Evolutionary conservation across 2,113 vertebrate genomes (phyloP).

Genomic region (Scopus umbretta): DNA sequence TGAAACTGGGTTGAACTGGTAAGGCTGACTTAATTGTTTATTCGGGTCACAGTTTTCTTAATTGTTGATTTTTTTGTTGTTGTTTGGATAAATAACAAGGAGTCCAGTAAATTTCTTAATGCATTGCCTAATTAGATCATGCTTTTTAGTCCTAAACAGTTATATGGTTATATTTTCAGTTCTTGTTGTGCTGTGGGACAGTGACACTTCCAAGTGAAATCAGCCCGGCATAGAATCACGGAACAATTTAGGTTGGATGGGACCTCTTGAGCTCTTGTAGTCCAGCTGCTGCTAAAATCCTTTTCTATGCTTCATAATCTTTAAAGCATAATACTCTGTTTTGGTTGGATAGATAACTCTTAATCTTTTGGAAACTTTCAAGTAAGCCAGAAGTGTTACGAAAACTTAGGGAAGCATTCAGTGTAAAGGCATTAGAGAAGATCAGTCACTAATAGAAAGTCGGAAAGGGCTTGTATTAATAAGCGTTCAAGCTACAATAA

Average conservation of each 20-base stretch:
- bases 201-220: background rate
- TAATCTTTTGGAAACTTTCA: background rate
- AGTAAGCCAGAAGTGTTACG: background rate
- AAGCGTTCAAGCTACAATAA: background rate
- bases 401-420: background rate
- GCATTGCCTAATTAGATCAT: background rate
- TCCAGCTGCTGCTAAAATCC: background rate
- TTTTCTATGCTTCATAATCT: background rate
- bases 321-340: background rate
- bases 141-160: background rate
- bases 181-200: background rate
- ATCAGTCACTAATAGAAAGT: background rate
- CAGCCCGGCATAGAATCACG: background rate
- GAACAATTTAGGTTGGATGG: background rate
- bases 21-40: background rate
- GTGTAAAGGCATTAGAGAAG: background rate
- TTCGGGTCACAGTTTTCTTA: background rate
- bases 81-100: background rate
- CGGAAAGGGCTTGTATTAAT: background rate
- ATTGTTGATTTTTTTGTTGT: background rate
- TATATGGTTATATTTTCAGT: background rate
- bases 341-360: background rate
- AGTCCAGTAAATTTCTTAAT: background rate
- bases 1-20: background rate
- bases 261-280: background rate